These are phyloP conservation scores for Amphipoea oculea DNA, from an alignment of 2,888 invertebrate genomes.

Conservation along the genomic window DNA sequence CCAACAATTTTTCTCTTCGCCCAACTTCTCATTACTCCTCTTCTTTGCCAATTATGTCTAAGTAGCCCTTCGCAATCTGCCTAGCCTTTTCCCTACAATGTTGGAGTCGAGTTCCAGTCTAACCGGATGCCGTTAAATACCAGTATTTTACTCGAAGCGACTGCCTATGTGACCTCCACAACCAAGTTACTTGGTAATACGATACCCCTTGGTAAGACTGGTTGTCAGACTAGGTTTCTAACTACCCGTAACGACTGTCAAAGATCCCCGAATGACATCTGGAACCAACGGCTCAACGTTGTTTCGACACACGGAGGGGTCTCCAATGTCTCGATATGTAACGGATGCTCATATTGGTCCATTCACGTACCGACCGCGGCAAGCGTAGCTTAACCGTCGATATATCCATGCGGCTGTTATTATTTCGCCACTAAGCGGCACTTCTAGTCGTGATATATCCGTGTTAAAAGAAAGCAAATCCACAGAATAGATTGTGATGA, in stretches of 20 bases:
- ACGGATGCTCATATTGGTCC: background rate
- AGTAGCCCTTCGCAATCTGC: background rate
- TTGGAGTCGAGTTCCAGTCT: too few relatives aligned
- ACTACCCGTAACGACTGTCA: background rate
- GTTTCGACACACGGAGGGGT: background rate
- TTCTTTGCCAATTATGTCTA: background rate
- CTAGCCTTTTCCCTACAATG: too few relatives aligned
- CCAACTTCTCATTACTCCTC: background rate
- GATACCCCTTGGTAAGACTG: too few relatives aligned
- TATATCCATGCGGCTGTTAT: too few relatives aligned
- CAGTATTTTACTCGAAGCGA: too few relatives aligned
- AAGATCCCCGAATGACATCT: background rate
- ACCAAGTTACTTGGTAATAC: background rate
- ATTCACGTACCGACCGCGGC: background rate
- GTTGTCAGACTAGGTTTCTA: too few relatives aligned
- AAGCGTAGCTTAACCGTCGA: background rate
- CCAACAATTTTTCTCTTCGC: background rate
- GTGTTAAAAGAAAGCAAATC: conserved; percentile 38
- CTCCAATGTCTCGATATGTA: background rate
- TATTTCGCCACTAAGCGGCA: background rate
- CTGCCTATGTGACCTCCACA: background rate
- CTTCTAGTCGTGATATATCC: conserved; percentile 7
- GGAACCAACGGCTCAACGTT: background rate
- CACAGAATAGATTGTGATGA: conserved; percentile 52
- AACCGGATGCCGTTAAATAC: too few relatives aligned